Conservation (phyloP, 2,888 invertebrate species). For the Serrognathus titanus region DNA sequence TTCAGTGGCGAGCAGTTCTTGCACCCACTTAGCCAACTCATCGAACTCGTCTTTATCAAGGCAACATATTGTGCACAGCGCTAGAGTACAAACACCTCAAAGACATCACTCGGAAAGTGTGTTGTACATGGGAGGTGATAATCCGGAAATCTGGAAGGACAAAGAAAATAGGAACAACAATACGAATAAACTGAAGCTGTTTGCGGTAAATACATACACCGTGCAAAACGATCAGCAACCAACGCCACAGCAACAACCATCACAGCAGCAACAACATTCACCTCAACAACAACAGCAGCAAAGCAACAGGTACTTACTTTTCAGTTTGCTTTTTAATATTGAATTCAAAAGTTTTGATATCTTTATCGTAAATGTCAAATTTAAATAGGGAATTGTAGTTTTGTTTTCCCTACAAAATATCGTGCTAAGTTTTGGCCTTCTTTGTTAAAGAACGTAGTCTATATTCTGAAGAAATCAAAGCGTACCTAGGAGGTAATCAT, state of each 20-base stretch:
- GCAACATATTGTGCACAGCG: conserved; percentile 72
- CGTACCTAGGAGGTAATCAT: no score
- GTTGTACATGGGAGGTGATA: conserved; percentile 57
- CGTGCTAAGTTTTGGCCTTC: no score
- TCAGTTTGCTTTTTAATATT: neutral
- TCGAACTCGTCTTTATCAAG: conserved; percentile 42
- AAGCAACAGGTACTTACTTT: conserved; percentile 17
- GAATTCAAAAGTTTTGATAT: neutral
- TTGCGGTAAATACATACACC: conserved; percentile 68
- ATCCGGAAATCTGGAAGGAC: conserved; percentile 40
- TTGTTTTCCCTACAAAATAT: no score
- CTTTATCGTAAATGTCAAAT: no score
- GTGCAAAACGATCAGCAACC: conserved; percentile 47
- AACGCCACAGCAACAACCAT: no score
- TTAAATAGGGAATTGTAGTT: no score
- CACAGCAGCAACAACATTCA: conserved; percentile 31
- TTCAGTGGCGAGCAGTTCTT: conserved; percentile 59
- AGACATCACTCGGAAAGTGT: conserved; percentile 76
- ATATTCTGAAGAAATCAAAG: no score
- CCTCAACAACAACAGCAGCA: conserved; percentile 28
- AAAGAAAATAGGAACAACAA: conserved; percentile 46
- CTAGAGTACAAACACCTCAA: conserved; percentile 73
- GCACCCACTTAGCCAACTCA: conserved; percentile 50
- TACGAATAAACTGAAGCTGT: conserved; percentile 59
- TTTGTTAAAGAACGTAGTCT: no score